phyloP scores from a whole-genome alignment of 2,797 vertebrate genomes.

The Pterois miles region DNA sequence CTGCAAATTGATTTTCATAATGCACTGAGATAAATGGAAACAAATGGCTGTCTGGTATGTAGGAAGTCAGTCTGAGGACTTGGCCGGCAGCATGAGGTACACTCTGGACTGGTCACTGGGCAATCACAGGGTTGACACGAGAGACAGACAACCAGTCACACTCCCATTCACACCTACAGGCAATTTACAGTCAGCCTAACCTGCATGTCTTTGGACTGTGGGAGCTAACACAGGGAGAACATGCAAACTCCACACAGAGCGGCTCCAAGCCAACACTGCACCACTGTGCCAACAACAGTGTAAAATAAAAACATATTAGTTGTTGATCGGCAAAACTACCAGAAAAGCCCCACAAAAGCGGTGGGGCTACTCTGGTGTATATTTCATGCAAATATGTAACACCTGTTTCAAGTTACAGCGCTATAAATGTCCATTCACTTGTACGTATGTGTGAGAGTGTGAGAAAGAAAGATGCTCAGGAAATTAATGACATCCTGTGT shows the following conservation, averaged over 20 bases:
- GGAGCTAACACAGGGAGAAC: not conserved
- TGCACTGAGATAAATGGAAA: not conserved
- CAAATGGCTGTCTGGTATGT: not conserved
- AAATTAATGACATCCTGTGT: conserved; percentile 53
- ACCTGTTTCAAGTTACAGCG: conserved; percentile 2
- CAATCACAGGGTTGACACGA: not conserved
- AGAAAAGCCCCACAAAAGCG: not conserved
- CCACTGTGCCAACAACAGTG: not conserved
- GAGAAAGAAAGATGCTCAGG: conserved; percentile 17
- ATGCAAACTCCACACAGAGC: not conserved
- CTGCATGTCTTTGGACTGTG: not conserved
- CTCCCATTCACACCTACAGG: not conserved
- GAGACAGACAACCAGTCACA: not conserved
- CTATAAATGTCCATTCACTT: not conserved
- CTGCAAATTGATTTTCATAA: not conserved
- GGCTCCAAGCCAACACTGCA: not conserved
- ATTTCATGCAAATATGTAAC: conserved; percentile 1
- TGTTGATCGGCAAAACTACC: not conserved
- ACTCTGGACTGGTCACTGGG: not conserved
- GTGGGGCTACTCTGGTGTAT: not conserved
- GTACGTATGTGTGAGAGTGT: conserved; percentile 19
- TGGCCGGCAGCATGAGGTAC: not conserved
- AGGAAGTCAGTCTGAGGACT: not conserved
- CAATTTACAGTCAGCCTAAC: not conserved
- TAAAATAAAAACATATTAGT: not conserved